Evolutionary conservation across 2,797 vertebrate genomes (phyloP), one percentile per base, ranked within the genome.

Genomic region (Phataginus tricuspis): DNA sequence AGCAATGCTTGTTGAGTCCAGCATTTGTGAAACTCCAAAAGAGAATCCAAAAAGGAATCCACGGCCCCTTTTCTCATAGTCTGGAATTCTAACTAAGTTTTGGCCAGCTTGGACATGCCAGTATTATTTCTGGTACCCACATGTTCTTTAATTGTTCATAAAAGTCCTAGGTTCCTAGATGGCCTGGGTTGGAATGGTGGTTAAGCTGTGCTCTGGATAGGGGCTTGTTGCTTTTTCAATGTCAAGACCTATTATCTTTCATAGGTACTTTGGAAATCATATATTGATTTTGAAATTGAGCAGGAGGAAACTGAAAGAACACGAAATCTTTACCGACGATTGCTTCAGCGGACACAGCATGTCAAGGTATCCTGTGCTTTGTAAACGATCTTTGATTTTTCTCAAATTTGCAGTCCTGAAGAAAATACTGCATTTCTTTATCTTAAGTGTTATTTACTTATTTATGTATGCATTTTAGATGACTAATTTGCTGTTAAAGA

Each of bases 221-320:
- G 51, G 34, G 8, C 53, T 31, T 77, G 39, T 51, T 83, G 64
- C 74, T 93, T 92, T 94, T 45, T 91, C 53, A 90, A 25, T 84
- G 37, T 83, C 84, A 93, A 94, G 71, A 93, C 29, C 49, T 55
- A 16, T 71, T 89, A 45, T 86, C 45, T 95, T 87, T 82, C 63
- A 77, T 96, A 99, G 99, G 99, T 99, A 82, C 99, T 99, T 94
- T 99, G 99, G 99, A 99, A 99, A 97, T 99, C 99, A 13, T 99
- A 99, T 94, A 99, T 99, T 88, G 99, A 99, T 98, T 99, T 99
- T 98, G 99, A 99, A 98, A 99, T 99, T 13, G 99, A 99, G 98
- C 99, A 99, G 95, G 99, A 99, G 93, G 99, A 99, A 97, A 99
- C 99, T 39, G 99, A 99, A 42, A 99, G 99, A 97, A 99, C 99